Evolutionary conservation across 2,797 vertebrate species (phyloP).

Genomic region (Alcedo quadribrachys): DNA sequence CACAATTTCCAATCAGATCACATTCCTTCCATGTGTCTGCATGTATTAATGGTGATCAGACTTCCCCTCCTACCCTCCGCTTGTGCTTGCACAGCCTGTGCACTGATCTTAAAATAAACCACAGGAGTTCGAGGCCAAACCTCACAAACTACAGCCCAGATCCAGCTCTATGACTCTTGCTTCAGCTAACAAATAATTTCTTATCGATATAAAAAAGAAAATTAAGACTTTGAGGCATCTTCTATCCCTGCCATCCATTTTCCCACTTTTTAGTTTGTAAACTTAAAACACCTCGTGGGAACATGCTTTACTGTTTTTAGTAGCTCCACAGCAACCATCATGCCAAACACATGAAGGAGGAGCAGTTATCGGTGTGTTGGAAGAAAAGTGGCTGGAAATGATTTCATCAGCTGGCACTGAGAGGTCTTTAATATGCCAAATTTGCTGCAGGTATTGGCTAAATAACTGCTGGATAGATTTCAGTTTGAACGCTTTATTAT

Average conservation of each 20-base stretch:
- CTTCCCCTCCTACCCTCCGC: neutral
- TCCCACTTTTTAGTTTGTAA: constrained; percentile 21
- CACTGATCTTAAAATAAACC: neutral
- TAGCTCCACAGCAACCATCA: constrained; percentile 2
- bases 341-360: constrained; percentile 31
- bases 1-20: neutral
- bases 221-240: neutral
- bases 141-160: neutral
- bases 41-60: neutral
- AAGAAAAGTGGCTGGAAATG: constrained; percentile 39
- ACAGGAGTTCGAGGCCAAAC: neutral
- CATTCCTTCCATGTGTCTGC: neutral
- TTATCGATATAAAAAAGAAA: neutral
- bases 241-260: constrained; percentile 5
- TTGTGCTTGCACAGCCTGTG: neutral
- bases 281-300: constrained; percentile 40
- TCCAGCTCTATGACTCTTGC: neutral
- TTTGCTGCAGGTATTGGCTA: constrained; percentile 70
- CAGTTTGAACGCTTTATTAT: constrained; percentile 38
- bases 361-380: neutral
- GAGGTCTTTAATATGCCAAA: constrained; percentile 44
- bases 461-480: constrained; percentile 51
- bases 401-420: constrained; percentile 56
- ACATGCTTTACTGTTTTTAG: constrained; percentile 30
- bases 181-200: neutral